Evolutionary conservation across 2,113 vertebrate genomes (phyloP), one percentile per base, ranked within the genome.

Genomic region (Uropsilus gracilis): DNA sequence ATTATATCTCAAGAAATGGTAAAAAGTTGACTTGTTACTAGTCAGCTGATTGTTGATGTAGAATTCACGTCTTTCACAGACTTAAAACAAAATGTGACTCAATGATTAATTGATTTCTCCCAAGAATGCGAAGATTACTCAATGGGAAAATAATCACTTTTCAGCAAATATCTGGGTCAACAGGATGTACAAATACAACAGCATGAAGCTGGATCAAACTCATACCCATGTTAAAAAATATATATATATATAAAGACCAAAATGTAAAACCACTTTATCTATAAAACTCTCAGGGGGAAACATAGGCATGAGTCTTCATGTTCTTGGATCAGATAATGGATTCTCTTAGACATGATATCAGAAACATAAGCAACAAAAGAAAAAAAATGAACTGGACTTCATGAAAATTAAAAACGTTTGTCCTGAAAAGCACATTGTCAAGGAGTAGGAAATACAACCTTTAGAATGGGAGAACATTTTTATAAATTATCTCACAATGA

Each of bases 341-440:
- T 86, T 91, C 44, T 93, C 44, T 93, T 87, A 77, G 64, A 84
- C 88, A 77, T 55, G 34, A 91, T 22, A 85, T 44, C 42, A 37
- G n/a, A 73, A 73, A 0, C 16, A 57, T 8, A 71, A 64, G 2
- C 37, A 94, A 44, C 5, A 57, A 87, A 75, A 77, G 7, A 48
- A 80, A 37, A 24, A 6, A 9, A 76, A n/a, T 64, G 2, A 87
- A 86, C 9, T 59, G 18, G 3, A 85, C 28, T 89, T 50, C 12
- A 77, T 69, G 24, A 93, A 91, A 91, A 91, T 86, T 55, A 44
- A 92, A 82, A 83, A 18, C 1, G n/a, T 73, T 28, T 34, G 8
- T 83, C 44, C 18, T 61, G 5, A 30, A 89, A 86, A 86, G 34
- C n/a, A 84, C 17, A 39, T 1, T 34, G 24, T 48, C 39, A 91